These are phyloP conservation scores for Lypha dubia DNA, from an alignment of 2,888 invertebrate species.

Conservation along the genomic window DNA sequence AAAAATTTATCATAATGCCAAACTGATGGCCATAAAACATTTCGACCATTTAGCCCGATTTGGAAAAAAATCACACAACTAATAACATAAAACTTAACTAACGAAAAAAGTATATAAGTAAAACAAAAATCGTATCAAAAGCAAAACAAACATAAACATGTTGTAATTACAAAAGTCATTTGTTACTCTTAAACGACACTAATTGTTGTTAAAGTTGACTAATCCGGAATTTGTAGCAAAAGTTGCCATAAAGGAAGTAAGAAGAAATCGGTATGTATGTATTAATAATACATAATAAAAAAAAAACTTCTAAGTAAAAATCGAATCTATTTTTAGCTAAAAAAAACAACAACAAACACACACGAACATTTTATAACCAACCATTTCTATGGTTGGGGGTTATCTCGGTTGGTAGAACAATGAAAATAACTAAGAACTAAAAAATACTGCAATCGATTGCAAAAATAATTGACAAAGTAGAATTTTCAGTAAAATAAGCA, in stretches of 20 bases:
- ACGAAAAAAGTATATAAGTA: too few species aligned
- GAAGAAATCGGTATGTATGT: too few species aligned
- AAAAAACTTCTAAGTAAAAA: slow-evolving; percentile 36
- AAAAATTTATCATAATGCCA: background rate
- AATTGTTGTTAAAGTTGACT: slow-evolving; percentile 65
- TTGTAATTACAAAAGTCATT: slow-evolving; percentile 69
- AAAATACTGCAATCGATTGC: slow-evolving; percentile 67
- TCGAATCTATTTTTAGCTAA: slow-evolving; percentile 38
- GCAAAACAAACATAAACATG: slow-evolving; percentile 33
- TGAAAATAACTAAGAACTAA: slow-evolving; percentile 56
- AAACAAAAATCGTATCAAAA: slow-evolving; percentile 4
- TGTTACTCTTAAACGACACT: slow-evolving; percentile 69
- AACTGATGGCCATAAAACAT: slow-evolving; percentile 3
- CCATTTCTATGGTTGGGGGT: slow-evolving; percentile 57
- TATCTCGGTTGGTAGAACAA: slow-evolving; percentile 51
- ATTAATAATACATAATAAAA: background rate
- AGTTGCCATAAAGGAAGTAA: slow-evolving; percentile 46
- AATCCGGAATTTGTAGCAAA: slow-evolving; percentile 60
- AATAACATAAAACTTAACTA: slow-evolving; percentile 3
- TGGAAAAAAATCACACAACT: background rate
- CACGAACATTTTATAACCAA: slow-evolving; percentile 44
- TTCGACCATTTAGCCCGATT: background rate
- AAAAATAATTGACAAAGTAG: slow-evolving; percentile 67
- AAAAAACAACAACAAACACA: background rate
- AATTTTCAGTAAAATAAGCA: slow-evolving; percentile 1